phyloP scores from a whole-genome alignment of 2,888 invertebrate genomes.

The Podotricha telesiphe region DNA sequence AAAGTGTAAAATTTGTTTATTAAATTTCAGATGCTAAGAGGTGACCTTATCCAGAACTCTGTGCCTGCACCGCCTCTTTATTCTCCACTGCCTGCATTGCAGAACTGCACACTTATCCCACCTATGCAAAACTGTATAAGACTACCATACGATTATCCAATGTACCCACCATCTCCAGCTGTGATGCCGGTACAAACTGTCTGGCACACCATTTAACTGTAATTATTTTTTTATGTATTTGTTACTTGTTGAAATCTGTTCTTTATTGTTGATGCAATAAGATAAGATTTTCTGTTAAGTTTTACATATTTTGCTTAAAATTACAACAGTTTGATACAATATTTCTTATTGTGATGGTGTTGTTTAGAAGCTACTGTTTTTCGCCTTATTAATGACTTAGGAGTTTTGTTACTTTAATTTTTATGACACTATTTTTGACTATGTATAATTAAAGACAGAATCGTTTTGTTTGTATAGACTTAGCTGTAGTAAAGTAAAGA shows the following conservation, averaged over 20 bases:
- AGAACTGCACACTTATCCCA: conserved; percentile 48
- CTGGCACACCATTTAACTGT: conserved; percentile 57
- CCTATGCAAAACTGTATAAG: conserved; percentile 55
- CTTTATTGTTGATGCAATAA: conserved; percentile 48
- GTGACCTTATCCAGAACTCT: conserved; percentile 58
- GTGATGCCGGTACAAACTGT: conserved; percentile 53
- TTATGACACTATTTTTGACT: conserved; percentile 13
- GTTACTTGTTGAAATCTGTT: conserved; percentile 21
- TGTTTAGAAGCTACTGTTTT: conserved; percentile 4
- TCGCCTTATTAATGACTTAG: conserved; percentile 4
- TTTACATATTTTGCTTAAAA: conserved; percentile 5
- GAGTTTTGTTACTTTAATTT: conserved; percentile 12
- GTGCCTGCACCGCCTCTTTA: conserved; percentile 53
- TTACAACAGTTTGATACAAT: conserved; percentile 44
- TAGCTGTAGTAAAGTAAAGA: not conserved
- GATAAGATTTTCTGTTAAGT: conserved; percentile 41
- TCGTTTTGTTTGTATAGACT: not conserved
- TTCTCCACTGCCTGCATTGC: conserved; percentile 51
- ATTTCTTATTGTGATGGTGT: conserved; percentile 45
- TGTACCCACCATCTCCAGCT: conserved; percentile 55
- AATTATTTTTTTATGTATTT: conserved; percentile 4
- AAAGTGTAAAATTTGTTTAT: no score
- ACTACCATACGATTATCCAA: conserved; percentile 59
- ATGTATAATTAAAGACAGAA: not conserved
- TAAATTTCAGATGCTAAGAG: conserved; percentile 58